Evolutionary conservation across 2,797 vertebrate species (phyloP).

Genomic region (Neopelma chrysocephalum): DNA sequence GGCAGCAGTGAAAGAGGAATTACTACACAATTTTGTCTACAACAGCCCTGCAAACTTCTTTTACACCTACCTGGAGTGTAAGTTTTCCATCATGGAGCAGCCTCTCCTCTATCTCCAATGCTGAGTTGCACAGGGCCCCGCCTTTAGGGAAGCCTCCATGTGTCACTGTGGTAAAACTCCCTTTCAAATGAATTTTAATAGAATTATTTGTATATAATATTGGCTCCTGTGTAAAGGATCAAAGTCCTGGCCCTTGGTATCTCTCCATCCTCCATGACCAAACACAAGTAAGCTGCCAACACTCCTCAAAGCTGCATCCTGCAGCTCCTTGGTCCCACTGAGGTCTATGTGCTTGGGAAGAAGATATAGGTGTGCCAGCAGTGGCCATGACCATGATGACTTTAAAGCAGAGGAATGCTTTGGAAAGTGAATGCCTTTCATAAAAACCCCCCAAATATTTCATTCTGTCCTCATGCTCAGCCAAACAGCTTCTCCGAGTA

Average conservation of each 20-base stretch:
- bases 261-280: background rate
- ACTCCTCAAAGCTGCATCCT: background rate
- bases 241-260: background rate
- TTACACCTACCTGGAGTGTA: background rate
- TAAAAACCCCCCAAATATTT: accelerated
- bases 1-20: background rate
- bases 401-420: background rate
- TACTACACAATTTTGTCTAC: background rate
- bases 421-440: background rate
- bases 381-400: accelerated
- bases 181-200: background rate
- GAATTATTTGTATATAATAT: background rate
- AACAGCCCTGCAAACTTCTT: background rate
- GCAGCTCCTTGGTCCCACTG: background rate
- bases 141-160: background rate
- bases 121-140: background rate
- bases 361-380: background rate
- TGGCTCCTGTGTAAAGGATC: background rate
- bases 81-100: background rate
- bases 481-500: background rate
- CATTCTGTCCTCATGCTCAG: background rate
- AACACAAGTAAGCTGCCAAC: background rate
- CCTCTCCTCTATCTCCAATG: background rate
- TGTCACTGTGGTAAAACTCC: background rate
- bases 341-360: background rate